phyloP scores from a whole-genome alignment of 1,140 invertebrate genomes.

The Eumaeus atala region DNA sequence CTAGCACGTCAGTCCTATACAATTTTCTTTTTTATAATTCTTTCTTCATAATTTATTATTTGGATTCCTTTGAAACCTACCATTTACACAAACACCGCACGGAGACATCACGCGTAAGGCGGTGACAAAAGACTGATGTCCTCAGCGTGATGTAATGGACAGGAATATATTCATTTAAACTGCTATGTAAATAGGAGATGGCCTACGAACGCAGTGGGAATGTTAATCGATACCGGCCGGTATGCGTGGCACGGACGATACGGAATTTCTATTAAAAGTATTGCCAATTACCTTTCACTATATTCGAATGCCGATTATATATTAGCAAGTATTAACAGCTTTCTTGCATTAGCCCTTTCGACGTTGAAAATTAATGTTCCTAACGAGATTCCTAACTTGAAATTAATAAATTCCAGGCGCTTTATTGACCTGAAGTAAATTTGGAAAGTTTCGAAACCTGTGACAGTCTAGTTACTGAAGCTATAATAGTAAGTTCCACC shows the following conservation, averaged over 20 bases:
- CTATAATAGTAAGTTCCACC: too few species aligned
- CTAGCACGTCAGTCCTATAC: too few species aligned
- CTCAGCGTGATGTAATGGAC: conserved; percentile 1
- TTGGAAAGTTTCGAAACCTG: too few species aligned
- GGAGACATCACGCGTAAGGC: not conserved
- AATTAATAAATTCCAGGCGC: too few species aligned
- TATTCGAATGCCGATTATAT: not conserved
- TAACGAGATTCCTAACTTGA: too few species aligned
- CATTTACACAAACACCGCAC: conserved; percentile 3
- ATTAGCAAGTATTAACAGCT: not conserved
- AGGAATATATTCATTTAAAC: not conserved
- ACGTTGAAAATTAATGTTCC: too few species aligned
- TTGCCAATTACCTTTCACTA: conserved; percentile 5
- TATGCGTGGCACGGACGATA: not conserved
- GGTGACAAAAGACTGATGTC: conserved; percentile 1
- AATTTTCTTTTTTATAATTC: too few species aligned
- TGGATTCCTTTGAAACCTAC: not conserved
- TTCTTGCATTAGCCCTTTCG: not conserved
- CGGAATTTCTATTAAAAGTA: conserved; percentile 11
- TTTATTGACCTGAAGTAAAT: too few species aligned
- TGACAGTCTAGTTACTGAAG: too few species aligned
- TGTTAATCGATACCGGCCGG: conserved; percentile 2
- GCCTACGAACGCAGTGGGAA: not conserved
- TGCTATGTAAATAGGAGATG: conserved; percentile 3
- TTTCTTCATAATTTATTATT: too few species aligned